Percentiles rank a stretch among this genome's conserved stretches.
These are phyloP conservation scores for Corythucha ciliata DNA, from an alignment of 2,888 invertebrate species.

Conservation along the genomic window DNA sequence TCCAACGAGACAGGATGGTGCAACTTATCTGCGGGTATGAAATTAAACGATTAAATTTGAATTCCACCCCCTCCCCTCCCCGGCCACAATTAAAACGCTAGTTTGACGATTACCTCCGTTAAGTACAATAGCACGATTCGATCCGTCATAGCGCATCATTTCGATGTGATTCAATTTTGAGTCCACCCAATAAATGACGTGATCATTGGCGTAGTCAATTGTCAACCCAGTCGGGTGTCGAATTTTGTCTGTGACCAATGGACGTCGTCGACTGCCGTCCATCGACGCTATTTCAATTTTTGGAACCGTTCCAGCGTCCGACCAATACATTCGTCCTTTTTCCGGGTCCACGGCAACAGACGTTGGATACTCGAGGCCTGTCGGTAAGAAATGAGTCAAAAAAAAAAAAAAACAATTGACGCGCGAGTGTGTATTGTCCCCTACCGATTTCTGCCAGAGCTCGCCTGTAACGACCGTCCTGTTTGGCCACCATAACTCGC, in stretches of 20 bases:
- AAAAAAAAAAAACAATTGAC: constrained; percentile 20
- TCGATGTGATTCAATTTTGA: constrained; percentile 85
- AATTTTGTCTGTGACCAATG: constrained; percentile 70
- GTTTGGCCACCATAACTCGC: constrained; percentile 74
- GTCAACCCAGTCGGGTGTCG: constrained; percentile 81
- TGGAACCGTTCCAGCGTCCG: constrained; percentile 80
- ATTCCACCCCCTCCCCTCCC: neutral
- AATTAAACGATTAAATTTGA: neutral
- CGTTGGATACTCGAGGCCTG: constrained; percentile 73
- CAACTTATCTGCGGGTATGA: constrained; percentile 49
- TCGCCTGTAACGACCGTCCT: constrained; percentile 80
- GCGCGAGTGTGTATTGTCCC: constrained; percentile 4
- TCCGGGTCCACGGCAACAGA: constrained; percentile 82
- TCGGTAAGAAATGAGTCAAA: constrained; percentile 16
- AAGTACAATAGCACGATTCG: constrained; percentile 59
- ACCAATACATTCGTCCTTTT: constrained; percentile 82
- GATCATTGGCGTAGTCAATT: constrained; percentile 82
- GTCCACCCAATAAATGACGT: constrained; percentile 92
- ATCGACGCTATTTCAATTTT: constrained; percentile 95
- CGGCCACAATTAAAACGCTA: neutral
- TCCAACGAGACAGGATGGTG: constrained; percentile 80
- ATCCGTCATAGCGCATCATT: constrained; percentile 72
- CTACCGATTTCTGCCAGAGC: constrained; percentile 57
- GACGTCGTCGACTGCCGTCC: constrained; percentile 83
- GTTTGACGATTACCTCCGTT: constrained; percentile 46